phyloP scores from a whole-genome alignment of 2,113 vertebrate species.

The Hydrochoerus hydrochaeris region DNA sequence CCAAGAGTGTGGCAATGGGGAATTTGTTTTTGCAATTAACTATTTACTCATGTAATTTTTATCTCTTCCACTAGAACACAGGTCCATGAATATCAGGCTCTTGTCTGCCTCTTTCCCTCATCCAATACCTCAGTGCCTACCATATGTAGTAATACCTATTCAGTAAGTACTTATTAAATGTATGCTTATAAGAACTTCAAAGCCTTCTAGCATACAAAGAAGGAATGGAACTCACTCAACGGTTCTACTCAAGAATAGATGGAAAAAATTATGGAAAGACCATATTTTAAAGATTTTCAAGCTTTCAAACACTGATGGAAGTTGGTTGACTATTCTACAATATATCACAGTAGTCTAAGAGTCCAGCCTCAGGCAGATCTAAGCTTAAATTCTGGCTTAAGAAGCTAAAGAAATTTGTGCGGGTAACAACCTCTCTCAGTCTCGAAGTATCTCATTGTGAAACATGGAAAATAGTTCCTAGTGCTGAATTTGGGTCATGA shows the following conservation, averaged over 20 bases:
- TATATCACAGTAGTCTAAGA: neutral
- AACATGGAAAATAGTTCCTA: neutral
- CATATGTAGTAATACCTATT: neutral
- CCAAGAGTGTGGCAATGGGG: neutral
- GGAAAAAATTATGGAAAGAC: neutral
- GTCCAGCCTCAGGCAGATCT: neutral
- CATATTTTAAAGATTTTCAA: constrained; percentile 13
- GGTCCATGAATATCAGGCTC: neutral
- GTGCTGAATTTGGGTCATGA: neutral
- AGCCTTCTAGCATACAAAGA: constrained; percentile 18
- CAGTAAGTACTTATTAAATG: constrained; percentile 25
- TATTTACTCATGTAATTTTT: neutral
- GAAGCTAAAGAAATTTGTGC: neutral
- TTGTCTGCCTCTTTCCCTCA: constrained; percentile 10
- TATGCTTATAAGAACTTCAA: neutral
- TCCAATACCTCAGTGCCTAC: neutral
- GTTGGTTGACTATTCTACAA: neutral
- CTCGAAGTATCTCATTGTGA: neutral
- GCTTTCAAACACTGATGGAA: neutral
- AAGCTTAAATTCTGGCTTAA: neutral
- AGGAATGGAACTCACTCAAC: neutral
- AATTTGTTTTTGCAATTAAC: constrained; percentile 35
- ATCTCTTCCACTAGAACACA: constrained; percentile 17
- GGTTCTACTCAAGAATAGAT: constrained; percentile 9
- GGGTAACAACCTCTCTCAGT: neutral